A percentile compares a stretch with the other conserved stretches of the same genome.
phyloP scores from a whole-genome alignment of 1,140 invertebrate species.

The Drosophila bocki region DNA sequence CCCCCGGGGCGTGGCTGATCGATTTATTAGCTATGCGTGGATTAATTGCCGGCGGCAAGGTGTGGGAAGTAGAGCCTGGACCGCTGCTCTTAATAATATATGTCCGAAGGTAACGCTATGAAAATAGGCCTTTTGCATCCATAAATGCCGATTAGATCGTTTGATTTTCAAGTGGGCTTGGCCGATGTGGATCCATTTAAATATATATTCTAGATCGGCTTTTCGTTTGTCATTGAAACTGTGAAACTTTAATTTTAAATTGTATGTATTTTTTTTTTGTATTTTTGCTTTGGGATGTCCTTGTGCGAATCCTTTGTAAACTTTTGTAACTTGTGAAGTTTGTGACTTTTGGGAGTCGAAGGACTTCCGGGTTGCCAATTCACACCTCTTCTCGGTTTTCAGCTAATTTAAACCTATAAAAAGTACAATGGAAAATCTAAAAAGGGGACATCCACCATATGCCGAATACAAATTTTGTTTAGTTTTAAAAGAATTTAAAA shows the following conservation, averaged over 20 bases:
- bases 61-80: conserved; percentile 33
- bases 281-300: too few species aligned
- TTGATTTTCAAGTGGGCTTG: conserved; percentile 36
- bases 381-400: background rate
- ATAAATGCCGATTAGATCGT: conserved; percentile 20
- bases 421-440: too few species aligned
- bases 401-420: too few species aligned
- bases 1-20: conserved; percentile 36
- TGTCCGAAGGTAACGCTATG: conserved; percentile 46
- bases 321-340: background rate
- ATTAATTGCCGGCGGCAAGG: conserved; percentile 45
- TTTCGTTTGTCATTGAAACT: conserved; percentile 14
- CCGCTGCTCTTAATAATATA: conserved; percentile 42
- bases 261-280: conserved; percentile 6
- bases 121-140: conserved; percentile 47
- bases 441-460: too few species aligned
- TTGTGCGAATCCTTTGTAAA: background rate
- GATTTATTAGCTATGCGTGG: conserved; percentile 42
- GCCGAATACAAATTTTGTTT: too few species aligned
- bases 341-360: background rate
- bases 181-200: conserved; percentile 22
- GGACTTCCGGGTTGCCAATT: conserved; percentile 9
- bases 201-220: conserved; percentile 11
- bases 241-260: background rate
- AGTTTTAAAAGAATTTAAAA: too few species aligned